phyloP scores from a whole-genome alignment of 2,888 invertebrate species.

The Heteromyza rotundicornis region DNA sequence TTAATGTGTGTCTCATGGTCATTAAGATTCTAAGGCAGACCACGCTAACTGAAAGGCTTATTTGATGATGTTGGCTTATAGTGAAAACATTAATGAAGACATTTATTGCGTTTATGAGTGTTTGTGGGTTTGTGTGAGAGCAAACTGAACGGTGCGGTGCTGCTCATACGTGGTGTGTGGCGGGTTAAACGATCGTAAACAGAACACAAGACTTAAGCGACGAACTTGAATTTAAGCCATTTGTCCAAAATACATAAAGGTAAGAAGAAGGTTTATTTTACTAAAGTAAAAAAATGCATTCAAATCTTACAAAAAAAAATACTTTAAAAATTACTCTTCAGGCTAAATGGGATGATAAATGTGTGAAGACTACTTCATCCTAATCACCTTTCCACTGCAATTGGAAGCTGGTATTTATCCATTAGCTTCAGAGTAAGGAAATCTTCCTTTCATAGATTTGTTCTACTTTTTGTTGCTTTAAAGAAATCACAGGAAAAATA shows the following conservation, averaged over 20 bases:
- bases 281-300: not conserved
- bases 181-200: no score
- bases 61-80: no score
- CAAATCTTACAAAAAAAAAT: not conserved
- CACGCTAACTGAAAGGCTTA: not conserved
- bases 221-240: no score
- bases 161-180: no score
- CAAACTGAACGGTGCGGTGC: no score
- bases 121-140: not conserved
- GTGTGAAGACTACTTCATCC: no score
- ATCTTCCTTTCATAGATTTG: no score
- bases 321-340: not conserved
- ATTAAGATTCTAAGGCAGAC: constrained; percentile 4
- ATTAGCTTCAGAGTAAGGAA: no score
- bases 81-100: not conserved
- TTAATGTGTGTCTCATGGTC: constrained; percentile 2
- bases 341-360: not conserved
- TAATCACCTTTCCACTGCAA: no score
- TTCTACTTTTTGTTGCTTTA: no score
- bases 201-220: constrained; percentile 2
- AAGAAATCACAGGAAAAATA: no score
- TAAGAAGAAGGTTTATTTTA: not conserved
- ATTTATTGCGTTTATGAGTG: not conserved
- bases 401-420: no score
- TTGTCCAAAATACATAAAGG: not conserved